These are phyloP conservation scores for Nematostella vectensis DNA, from an alignment of 92 coral and sea anemone genomes.

Conservation along the genomic window DNA sequence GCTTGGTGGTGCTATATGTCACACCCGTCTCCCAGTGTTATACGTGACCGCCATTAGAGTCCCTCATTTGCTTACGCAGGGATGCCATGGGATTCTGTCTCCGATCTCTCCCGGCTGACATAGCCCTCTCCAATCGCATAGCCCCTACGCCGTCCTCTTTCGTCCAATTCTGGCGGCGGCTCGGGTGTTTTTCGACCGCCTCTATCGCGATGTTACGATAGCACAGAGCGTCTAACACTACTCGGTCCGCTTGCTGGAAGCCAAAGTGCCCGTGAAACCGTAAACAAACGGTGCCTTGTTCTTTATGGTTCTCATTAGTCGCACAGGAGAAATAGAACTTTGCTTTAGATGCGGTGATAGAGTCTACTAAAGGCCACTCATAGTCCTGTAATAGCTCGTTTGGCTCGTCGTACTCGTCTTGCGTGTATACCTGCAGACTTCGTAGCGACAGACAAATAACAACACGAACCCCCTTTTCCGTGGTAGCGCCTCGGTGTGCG, in stretches of 20 bases:
- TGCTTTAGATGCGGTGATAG: conserved; percentile 52
- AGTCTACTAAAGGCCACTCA: conserved; percentile 51
- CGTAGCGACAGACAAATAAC: conserved; percentile 40
- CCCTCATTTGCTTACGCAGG: conserved; percentile 23
- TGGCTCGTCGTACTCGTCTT: conserved; percentile 46
- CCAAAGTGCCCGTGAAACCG: conserved; percentile 69
- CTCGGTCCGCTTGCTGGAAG: conserved; percentile 66
- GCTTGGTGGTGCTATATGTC: too few species aligned
- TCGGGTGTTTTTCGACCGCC: conserved; percentile 6
- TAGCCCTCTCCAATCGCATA: background rate
- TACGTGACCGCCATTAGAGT: background rate
- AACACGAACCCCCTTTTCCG: conserved; percentile 44
- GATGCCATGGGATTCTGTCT: conserved; percentile 17
- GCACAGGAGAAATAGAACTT: conserved; percentile 46
- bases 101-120: conserved; percentile 9
- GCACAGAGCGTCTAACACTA: conserved; percentile 52
- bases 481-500: conserved; percentile 61
- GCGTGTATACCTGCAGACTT: conserved; percentile 56
- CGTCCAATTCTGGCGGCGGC: conserved; percentile 2
- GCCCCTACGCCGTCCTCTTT: background rate
- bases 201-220: conserved; percentile 45
- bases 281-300: conserved; percentile 14
- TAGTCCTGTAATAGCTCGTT: conserved; percentile 53
- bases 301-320: background rate
- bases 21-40: too few species aligned